phyloP scores from a whole-genome alignment of 2,888 invertebrate species.

The Brachypterus glaber region DNA sequence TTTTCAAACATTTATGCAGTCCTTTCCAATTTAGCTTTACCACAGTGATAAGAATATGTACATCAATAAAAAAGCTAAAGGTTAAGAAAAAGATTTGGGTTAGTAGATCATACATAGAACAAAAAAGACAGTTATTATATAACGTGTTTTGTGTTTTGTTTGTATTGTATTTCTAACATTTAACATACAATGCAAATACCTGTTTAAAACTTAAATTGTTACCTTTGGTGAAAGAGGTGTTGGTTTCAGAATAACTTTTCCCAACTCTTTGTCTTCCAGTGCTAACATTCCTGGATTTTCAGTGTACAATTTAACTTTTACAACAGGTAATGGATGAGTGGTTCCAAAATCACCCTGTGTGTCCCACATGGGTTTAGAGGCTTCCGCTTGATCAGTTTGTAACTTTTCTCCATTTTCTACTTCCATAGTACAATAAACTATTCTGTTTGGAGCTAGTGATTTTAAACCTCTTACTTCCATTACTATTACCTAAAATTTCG shows the following conservation, averaged over 20 bases:
- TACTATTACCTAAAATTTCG: slow-evolving; percentile 85
- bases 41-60: too few relatives aligned
- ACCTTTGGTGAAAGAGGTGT: slow-evolving; percentile 83
- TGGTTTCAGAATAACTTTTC: slow-evolving; percentile 81
- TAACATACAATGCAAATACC: too few relatives aligned
- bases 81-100: too few relatives aligned
- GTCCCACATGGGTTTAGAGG: slow-evolving; percentile 99
- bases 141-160: too few relatives aligned
- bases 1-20: too few relatives aligned
- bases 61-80: too few relatives aligned
- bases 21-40: too few relatives aligned
- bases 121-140: too few relatives aligned
- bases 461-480: slow-evolving; percentile 99
- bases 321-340: slow-evolving; percentile 90
- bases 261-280: slow-evolving; percentile 97
- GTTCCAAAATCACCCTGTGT: slow-evolving; percentile 99
- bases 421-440: slow-evolving; percentile 99
- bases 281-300: slow-evolving; percentile 96
- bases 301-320: slow-evolving; percentile 95
- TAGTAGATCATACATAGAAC: too few relatives aligned
- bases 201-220: slow-evolving; percentile 21
- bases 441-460: slow-evolving; percentile 91
- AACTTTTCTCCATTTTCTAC: slow-evolving; percentile 98
- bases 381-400: slow-evolving; percentile 99
- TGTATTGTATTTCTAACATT: too few relatives aligned